Percentiles rank a stretch among this genome's conserved stretches.
Evolutionary conservation across 1,140 invertebrate genomes (phyloP).

Genomic region (Rhagoletis zephyria): DNA sequence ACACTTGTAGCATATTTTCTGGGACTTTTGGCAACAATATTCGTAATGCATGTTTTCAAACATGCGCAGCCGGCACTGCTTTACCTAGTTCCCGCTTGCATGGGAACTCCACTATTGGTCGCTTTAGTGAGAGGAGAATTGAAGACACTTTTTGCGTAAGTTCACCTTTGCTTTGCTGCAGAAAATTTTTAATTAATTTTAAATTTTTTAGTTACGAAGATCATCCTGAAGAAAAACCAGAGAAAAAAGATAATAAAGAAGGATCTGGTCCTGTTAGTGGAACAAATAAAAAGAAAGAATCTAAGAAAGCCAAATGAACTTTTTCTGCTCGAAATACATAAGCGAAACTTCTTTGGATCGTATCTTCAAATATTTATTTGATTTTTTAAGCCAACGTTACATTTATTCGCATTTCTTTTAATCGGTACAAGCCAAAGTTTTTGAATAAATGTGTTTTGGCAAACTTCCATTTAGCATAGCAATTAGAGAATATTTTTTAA

Average conservation of each 20-base stretch:
- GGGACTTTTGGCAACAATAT: slow-evolving; percentile 93
- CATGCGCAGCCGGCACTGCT: slow-evolving; percentile 98
- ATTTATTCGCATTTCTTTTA: neutral
- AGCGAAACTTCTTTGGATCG: neutral
- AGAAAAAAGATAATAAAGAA: slow-evolving; percentile 73
- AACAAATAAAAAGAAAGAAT: slow-evolving; percentile 69
- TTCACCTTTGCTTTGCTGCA: slow-evolving; percentile 61
- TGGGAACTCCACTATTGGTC: slow-evolving; percentile 88
- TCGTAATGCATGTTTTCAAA: slow-evolving; percentile 98
- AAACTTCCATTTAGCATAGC: neutral
- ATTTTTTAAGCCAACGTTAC: neutral
- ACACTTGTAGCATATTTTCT: slow-evolving; percentile 95
- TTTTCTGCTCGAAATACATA: neutral
- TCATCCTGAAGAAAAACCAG: slow-evolving; percentile 75
- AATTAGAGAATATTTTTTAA: neutral
- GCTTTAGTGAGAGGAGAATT: slow-evolving; percentile 93
- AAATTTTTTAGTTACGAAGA: slow-evolving; percentile 77
- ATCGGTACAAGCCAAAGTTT: slow-evolving; percentile 12
- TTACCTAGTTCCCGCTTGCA: slow-evolving; percentile 96
- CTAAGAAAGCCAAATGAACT: slow-evolving; percentile 69
- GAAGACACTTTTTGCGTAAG: slow-evolving; percentile 91
- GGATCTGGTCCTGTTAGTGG: slow-evolving; percentile 59
- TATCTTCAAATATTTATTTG: neutral
- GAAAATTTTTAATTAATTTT: slow-evolving; percentile 76
- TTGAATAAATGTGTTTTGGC: neutral